Percentiles rank a stretch among this genome's conserved stretches.
These are phyloP conservation scores for Philantomba maxwellii DNA, from an alignment of 2,113 vertebrate genomes.

Conservation along the genomic window DNA sequence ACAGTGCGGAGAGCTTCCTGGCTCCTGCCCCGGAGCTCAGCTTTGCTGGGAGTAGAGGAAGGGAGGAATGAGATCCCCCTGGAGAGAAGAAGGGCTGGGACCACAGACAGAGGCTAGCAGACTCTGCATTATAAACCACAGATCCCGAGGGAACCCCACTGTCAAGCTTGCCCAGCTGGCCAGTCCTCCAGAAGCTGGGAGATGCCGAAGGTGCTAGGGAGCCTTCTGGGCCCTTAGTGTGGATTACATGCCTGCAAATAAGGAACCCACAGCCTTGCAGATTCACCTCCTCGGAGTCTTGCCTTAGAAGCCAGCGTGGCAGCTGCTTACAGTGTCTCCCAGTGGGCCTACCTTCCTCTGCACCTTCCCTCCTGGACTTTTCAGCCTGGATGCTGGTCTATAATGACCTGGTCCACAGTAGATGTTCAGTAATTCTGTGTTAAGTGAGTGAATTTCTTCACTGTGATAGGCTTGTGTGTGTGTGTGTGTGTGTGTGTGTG, in stretches of 20 bases:
- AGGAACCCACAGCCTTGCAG: background rate
- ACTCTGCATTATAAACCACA: background rate
- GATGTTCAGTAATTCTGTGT: background rate
- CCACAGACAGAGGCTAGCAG: background rate
- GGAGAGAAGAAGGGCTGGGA: background rate
- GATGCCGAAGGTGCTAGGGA: background rate
- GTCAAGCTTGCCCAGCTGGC: background rate
- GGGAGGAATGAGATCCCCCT: background rate
- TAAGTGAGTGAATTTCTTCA: background rate
- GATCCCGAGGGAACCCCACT: fast-evolving
- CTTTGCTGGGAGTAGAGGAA: background rate
- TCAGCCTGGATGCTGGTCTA: background rate
- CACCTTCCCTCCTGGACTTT: background rate
- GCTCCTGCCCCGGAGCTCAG: background rate
- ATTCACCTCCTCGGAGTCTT: background rate
- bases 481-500: no score
- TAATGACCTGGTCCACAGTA: background rate
- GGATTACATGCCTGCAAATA: background rate
- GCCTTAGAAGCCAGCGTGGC: fast-evolving
- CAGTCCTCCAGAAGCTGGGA: background rate
- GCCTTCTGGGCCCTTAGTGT: background rate
- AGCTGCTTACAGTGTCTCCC: background rate
- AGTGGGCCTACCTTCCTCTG: background rate
- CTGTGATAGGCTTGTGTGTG: fast-evolving
- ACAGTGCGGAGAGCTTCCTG: background rate